Conservation (phyloP, 2,113 vertebrate species). For the Paracanthobrama guichenoti region DNA sequence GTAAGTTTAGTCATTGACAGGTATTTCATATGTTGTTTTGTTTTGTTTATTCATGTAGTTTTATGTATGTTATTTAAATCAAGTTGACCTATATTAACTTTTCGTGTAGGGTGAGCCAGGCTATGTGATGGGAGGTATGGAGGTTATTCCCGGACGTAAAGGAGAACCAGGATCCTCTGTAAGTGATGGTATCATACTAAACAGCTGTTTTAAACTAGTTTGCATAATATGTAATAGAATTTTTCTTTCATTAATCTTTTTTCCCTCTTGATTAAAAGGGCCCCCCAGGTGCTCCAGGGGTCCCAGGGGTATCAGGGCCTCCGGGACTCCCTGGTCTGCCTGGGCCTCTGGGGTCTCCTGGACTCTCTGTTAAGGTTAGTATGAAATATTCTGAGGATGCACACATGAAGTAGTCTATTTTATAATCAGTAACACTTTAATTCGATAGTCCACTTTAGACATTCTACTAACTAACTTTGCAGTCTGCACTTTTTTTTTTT, state of each 20-base stretch:
- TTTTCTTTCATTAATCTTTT: neutral
- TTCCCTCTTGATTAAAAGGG: conserved; percentile 62
- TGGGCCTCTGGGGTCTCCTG: conserved; percentile 71
- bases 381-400: neutral
- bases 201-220: neutral
- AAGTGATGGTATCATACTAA: conserved; percentile 61
- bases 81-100: neutral
- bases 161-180: conserved; percentile 84
- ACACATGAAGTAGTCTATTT: neutral
- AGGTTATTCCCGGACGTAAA: conserved; percentile 79
- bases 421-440: too few relatives aligned
- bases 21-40: neutral
- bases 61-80: neutral
- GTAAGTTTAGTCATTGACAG: conserved; percentile 70
- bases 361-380: conserved; percentile 81
- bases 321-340: conserved; percentile 64
- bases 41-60: neutral
- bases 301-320: conserved; percentile 71
- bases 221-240: neutral
- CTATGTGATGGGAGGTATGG: conserved; percentile 80
- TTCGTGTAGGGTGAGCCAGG: conserved; percentile 83
- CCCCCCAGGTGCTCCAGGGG: conserved; percentile 69
- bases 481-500: too few relatives aligned
- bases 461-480: too few relatives aligned
- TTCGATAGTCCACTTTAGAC: too few relatives aligned